phyloP scores from a whole-genome alignment of 2,888 invertebrate genomes.

The Podotricha telesiphe region DNA sequence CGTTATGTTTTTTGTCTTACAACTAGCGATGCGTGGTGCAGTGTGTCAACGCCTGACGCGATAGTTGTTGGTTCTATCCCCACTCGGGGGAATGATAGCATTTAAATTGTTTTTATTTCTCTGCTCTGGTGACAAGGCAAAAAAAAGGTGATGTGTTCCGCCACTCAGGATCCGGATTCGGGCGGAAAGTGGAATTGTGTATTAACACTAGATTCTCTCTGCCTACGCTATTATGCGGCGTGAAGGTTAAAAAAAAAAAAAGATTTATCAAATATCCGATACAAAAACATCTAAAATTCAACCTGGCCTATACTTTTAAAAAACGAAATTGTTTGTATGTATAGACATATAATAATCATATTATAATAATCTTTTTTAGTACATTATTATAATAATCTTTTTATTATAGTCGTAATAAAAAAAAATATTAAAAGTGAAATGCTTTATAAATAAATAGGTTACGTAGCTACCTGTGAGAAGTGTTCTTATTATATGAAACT shows the following conservation, averaged over 20 bases:
- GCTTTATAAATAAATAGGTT: conserved; percentile 2
- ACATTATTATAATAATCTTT: conserved; percentile 4
- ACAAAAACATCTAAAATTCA: background rate
- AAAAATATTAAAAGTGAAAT: background rate
- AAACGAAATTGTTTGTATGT: background rate
- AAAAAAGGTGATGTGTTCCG: background rate
- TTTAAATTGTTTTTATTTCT: background rate
- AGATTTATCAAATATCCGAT: background rate
- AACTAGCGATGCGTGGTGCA: no score
- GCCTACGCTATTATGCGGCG: no score
- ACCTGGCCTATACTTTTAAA: no score
- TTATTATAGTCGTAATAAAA: background rate
- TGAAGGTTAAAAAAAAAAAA: no score
- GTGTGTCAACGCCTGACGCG: background rate
- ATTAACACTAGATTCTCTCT: no score
- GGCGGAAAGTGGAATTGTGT: no score
- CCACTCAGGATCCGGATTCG: no score
- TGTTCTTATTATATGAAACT: conserved; percentile 6
- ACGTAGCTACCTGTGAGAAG: background rate
- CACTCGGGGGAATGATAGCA: background rate
- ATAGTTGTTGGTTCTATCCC: background rate
- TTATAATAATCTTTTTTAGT: background rate
- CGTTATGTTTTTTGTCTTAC: no score
- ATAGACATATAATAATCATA: background rate
- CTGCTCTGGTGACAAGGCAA: background rate